Base-by-base conservation (phyloP, 1,140 invertebrate species). In the Drosophila miranda region DNA sequence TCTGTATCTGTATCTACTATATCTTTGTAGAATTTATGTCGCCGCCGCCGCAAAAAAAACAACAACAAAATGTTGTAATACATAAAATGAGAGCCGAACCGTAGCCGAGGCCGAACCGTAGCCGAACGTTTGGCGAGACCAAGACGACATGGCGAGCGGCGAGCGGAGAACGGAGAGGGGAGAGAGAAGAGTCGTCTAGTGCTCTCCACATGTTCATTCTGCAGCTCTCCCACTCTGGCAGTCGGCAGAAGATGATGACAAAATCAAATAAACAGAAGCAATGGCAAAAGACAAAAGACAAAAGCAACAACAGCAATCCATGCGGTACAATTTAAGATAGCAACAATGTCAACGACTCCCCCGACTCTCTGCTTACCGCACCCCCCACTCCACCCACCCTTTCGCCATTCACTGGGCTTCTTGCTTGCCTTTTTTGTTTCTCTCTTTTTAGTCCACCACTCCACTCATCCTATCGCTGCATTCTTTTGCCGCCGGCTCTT, bases 281-380 rank as follows among this genome's bases (percentile, higher is more conserved):
- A 56, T 68, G 30, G 66, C 21, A 48, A 49, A 54, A 43, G 48
- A 58, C 7, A 60, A 53, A 41, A 71, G 44, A 58, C 7, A 60
- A 53, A 41, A 71, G 44, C 9, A 63, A 57, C 8, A 46, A 45
- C 46, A 57, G 42, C 48, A 54, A 58, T 26, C 44, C 52, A 74
- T 75, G 70, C 77, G 60, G 58, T 56, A 71, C 78, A 81, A 81
- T 81, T 81, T 81, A 81, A 76, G 78, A 81, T 81, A 81, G 81
- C 78, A 81, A 81, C 78, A 81, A 81, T 81, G 78, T 80, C 78
- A 81, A 81, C 78, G 78, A 81, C 78, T 81, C 77, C 43, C 58
- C 38, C 50, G 23, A 28, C 34, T 3, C 30, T 43, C 0, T 13
- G 34, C 11, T 4, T 38, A 8, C 34, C 23, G 4, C 4, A 4